These are phyloP conservation scores for Cremastobaeus sp. DNA, from an alignment of 2,888 invertebrate species.

Conservation along the genomic window DNA sequence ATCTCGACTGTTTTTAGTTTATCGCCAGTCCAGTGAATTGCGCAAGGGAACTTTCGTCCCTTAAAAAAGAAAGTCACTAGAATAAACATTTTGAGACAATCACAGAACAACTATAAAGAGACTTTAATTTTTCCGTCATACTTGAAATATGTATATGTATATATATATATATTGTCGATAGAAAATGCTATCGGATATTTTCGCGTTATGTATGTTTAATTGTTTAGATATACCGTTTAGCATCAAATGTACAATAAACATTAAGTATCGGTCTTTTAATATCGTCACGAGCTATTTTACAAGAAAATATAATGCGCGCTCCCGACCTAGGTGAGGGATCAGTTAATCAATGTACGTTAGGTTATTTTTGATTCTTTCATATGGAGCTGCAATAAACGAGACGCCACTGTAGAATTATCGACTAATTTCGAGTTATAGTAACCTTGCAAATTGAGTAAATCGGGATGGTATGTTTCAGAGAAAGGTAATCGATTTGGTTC, in stretches of 20 bases:
- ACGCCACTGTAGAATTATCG: conserved; percentile 6
- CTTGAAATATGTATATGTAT: conserved; percentile 31
- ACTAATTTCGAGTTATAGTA: neutral
- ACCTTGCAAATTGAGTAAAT: no score
- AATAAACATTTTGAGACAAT: conserved; percentile 34
- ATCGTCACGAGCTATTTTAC: conserved; percentile 28
- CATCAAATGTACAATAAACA: conserved; percentile 38
- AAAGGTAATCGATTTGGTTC: no score
- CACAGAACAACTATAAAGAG: conserved; percentile 36
- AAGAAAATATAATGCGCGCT: conserved; percentile 35
- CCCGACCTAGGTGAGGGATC: conserved; percentile 5
- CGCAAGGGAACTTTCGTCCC: conserved; percentile 11
- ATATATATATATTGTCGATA: no score
- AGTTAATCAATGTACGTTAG: conserved; percentile 18
- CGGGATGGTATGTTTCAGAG: neutral
- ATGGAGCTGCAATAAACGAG: conserved; percentile 1
- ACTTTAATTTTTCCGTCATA: conserved; percentile 22
- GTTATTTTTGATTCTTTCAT: conserved; percentile 10
- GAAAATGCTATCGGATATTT: conserved; percentile 33
- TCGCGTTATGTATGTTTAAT: conserved; percentile 21
- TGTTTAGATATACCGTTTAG: conserved; percentile 37
- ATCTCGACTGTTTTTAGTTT: no score
- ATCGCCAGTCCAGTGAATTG: no score
- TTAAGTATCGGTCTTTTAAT: conserved; percentile 35
- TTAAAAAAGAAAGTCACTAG: conserved; percentile 19